Conservation (phyloP, 2,113 vertebrate genomes). For the Perca fluviatilis region DNA sequence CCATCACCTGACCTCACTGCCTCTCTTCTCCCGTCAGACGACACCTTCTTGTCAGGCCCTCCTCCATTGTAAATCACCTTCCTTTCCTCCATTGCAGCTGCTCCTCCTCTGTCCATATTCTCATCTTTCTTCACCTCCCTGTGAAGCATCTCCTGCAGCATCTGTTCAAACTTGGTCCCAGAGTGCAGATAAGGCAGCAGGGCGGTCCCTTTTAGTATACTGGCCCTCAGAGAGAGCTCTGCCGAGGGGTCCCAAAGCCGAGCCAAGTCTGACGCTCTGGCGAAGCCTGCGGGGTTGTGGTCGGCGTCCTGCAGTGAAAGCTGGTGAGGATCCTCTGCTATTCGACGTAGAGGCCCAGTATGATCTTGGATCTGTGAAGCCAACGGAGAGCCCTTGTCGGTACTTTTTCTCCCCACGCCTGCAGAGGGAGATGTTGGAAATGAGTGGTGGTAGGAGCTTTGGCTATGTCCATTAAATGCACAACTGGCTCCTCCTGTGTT, state of each 20-base stretch:
- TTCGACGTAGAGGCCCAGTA: slow-evolving; percentile 28
- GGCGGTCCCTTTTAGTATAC: slow-evolving; percentile 76
- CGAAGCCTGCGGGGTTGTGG: slow-evolving; percentile 52
- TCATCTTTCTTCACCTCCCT: slow-evolving; percentile 69
- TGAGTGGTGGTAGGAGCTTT: slow-evolving; percentile 70
- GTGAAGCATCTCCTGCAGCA: slow-evolving; percentile 84
- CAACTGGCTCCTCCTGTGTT: slow-evolving; percentile 51
- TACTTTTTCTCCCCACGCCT: slow-evolving; percentile 67
- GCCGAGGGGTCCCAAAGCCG: slow-evolving; percentile 74
- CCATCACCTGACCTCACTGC: slow-evolving; percentile 41
- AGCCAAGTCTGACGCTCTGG: slow-evolving; percentile 52
- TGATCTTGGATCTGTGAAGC: slow-evolving; percentile 56
- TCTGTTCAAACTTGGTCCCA: slow-evolving; percentile 81
- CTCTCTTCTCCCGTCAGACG: slow-evolving; percentile 48
- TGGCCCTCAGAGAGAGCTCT: slow-evolving; percentile 69
- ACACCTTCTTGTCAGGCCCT: slow-evolving; percentile 49
- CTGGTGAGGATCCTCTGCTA: slow-evolving; percentile 59
- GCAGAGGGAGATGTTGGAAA: slow-evolving; percentile 78
- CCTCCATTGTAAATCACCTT: slow-evolving; percentile 55
- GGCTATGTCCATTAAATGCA: slow-evolving; percentile 73
- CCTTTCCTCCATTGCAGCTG: slow-evolving; percentile 45
- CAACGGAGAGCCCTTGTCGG: slow-evolving; percentile 68
- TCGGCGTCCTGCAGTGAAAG: slow-evolving; percentile 52
- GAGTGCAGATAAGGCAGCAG: slow-evolving; percentile 81
- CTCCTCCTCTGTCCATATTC: slow-evolving; percentile 46